phyloP scores from a whole-genome alignment of 2,888 invertebrate species.

The Caenorhabditis drosophilae region DNA sequence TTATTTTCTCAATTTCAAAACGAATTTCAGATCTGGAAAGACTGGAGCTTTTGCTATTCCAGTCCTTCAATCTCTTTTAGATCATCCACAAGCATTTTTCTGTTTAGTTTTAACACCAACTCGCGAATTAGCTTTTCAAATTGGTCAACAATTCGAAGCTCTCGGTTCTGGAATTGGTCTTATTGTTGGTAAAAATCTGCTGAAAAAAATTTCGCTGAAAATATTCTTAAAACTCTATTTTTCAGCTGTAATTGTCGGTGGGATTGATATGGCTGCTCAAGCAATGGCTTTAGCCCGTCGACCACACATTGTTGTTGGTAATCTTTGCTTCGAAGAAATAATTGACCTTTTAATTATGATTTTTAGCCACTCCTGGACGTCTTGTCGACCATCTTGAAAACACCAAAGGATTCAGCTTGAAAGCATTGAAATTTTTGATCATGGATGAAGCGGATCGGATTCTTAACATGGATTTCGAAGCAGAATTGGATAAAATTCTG shows the following conservation, averaged over 20 bases:
- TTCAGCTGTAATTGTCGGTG: constrained; percentile 90
- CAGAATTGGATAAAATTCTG: constrained; percentile 89
- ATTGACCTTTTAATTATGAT: no score
- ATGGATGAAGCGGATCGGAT: constrained; percentile 99
- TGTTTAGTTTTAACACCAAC: constrained; percentile 93
- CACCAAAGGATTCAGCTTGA: constrained; percentile 93
- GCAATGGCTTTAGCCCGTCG: constrained; percentile 88
- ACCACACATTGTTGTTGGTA: constrained; percentile 90
- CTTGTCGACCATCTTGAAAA: constrained; percentile 83
- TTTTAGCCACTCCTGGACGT: constrained; percentile 77
- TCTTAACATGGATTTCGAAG: constrained; percentile 97
- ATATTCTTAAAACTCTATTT: constrained; percentile 28
- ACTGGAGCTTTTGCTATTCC: constrained; percentile 97
- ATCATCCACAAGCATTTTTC: constrained; percentile 90
- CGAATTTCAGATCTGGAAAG: constrained; percentile 79
- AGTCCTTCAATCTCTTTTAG: constrained; percentile 86
- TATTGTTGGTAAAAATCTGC: constrained; percentile 77
- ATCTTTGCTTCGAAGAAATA: no score
- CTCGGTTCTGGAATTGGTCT: constrained; percentile 87
- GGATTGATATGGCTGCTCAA: constrained; percentile 97
- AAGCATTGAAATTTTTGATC: constrained; percentile 81
- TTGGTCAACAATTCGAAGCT: constrained; percentile 96
- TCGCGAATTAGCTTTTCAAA: constrained; percentile 95
- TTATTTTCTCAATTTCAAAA: not conserved
- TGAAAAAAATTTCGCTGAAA: no score